Percentiles rank a stretch among this genome's conserved stretches.
phyloP scores from a whole-genome alignment of 2,888 invertebrate species.

The Phortica okadai region DNA sequence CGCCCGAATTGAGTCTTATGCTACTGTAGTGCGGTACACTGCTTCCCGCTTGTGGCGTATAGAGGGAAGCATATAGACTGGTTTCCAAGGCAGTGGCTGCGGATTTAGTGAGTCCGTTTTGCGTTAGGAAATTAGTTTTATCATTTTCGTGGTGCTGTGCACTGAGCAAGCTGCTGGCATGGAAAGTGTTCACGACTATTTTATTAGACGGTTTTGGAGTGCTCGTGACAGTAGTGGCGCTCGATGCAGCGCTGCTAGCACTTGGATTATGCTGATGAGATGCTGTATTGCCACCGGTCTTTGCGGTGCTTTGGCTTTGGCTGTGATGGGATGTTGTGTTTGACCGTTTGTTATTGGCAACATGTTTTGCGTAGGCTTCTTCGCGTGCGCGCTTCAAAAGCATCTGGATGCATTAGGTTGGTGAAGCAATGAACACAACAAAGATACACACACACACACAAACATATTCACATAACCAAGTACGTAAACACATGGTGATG shows the following conservation, averaged over 20 bases:
- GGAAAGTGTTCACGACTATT: conserved; percentile 75
- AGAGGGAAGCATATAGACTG: conserved; percentile 69
- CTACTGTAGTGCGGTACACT: conserved; percentile 38
- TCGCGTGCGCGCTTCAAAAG: conserved; percentile 75
- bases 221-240: conserved; percentile 40
- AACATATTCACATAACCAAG: conserved; percentile 36
- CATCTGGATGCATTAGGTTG: conserved; percentile 65
- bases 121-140: conserved; percentile 68
- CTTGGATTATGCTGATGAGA: conserved; percentile 39
- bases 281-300: conserved; percentile 30
- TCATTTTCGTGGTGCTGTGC: conserved; percentile 67
- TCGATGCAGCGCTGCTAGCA: conserved; percentile 21
- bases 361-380: conserved; percentile 60
- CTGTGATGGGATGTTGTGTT: conserved; percentile 29
- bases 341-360: conserved; percentile 49
- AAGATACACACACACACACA: conserved; percentile 43
- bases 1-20: conserved; percentile 48
- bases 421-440: conserved; percentile 48
- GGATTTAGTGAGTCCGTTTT: conserved; percentile 70
- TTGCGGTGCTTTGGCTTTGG: conserved; percentile 24
- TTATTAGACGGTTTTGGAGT: conserved; percentile 62
- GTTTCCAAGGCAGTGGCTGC: conserved; percentile 70
- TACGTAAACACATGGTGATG: conserved; percentile 17
- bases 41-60: conserved; percentile 56
- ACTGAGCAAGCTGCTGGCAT: conserved; percentile 73